Conservation (phyloP, 2,113 vertebrate genomes). For the Oreochromis tanganicae region DNA sequence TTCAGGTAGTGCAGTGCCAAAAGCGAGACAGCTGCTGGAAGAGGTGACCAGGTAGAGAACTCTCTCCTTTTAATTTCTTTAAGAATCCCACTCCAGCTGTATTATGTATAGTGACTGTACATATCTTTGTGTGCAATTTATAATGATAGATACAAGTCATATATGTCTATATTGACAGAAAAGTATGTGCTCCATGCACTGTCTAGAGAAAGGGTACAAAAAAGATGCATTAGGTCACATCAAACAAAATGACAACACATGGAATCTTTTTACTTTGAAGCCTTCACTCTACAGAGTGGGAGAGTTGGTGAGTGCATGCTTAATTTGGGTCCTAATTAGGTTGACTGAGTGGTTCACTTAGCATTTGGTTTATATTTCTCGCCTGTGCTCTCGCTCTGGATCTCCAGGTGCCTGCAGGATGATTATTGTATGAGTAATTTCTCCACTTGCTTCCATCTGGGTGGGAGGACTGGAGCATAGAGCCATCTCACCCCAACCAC, state of each 20-base stretch:
- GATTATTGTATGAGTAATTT: constrained; percentile 45
- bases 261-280: background rate
- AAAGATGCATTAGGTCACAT: background rate
- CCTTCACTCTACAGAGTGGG: background rate
- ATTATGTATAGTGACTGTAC: background rate
- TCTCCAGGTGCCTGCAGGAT: constrained; percentile 42
- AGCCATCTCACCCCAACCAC: background rate
- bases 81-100: background rate
- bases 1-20: background rate
- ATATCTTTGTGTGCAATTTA: background rate
- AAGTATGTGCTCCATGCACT: background rate
- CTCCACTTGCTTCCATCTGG: constrained; percentile 36
- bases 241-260: background rate
- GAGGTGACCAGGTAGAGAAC: background rate
- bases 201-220: background rate
- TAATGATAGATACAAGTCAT: background rate
- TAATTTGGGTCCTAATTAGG: constrained; percentile 36
- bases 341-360: constrained; percentile 35
- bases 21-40: background rate
- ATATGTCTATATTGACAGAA: background rate
- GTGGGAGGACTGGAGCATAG: constrained; percentile 6
- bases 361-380: constrained; percentile 9
- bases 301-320: background rate
- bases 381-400: background rate
- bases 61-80: background rate